Percentiles rank a stretch among this genome's conserved stretches.
These are phyloP conservation scores for Danaus plexippus DNA, from an alignment of 1,140 invertebrate genomes.

Conservation along the genomic window DNA sequence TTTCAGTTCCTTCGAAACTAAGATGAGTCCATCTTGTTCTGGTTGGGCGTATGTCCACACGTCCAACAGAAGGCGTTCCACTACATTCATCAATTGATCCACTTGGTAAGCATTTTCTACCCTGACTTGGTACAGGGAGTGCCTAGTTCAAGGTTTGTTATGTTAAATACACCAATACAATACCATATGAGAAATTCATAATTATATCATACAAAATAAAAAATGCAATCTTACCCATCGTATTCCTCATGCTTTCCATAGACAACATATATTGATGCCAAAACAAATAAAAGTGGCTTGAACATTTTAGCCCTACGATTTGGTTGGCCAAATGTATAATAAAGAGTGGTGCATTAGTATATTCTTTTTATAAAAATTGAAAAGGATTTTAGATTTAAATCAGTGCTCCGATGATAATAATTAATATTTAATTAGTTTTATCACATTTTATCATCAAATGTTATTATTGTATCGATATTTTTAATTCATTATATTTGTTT, in stretches of 20 bases:
- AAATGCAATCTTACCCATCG: conserved; percentile 14
- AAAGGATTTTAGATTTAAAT: too few species aligned
- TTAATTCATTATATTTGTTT: too few species aligned
- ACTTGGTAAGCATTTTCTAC: conserved; percentile 7
- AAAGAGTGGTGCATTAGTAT: too few species aligned
- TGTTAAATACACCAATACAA: background rate
- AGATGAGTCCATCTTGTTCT: conserved; percentile 11
- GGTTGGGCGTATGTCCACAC: conserved; percentile 12
- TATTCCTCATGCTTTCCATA: conserved; percentile 23
- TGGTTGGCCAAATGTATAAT: too few species aligned
- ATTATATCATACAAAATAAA: background rate
- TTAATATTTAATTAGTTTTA: too few species aligned
- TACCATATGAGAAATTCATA: background rate
- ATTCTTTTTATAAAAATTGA: too few species aligned
- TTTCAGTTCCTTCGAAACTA: conserved; percentile 21
- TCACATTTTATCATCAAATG: too few species aligned
- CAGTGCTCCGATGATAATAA: too few species aligned
- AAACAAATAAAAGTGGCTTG: conserved; percentile 15
- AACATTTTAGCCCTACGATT: conserved; percentile 18
- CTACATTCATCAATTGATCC: conserved; percentile 6
- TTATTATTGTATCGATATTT: too few species aligned
- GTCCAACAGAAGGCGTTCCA: conserved; percentile 16
- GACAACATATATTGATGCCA: conserved; percentile 5
- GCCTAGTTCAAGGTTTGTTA: conserved; percentile 6
- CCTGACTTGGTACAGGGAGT: conserved; percentile 17